A percentile compares a stretch with the other conserved stretches of the same genome.
These are phyloP conservation scores for Odocoileus virginianus DNA, from an alignment of 2,113 vertebrate species.

Conservation along the genomic window DNA sequence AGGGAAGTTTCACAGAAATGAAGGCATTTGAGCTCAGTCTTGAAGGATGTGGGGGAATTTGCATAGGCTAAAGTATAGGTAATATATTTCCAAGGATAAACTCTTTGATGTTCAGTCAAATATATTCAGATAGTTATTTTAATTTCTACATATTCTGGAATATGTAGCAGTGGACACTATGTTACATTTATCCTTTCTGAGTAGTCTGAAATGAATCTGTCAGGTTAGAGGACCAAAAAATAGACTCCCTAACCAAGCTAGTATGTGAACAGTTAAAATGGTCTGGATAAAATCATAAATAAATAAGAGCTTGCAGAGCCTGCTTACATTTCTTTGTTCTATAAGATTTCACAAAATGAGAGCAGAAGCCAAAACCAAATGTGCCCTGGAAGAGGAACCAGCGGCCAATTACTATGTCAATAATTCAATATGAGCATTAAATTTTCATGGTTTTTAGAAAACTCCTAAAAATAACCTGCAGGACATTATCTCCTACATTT, in stretches of 20 bases:
- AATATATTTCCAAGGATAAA: not conserved
- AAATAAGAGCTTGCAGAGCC: not conserved
- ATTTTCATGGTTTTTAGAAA: slow-evolving; percentile 18
- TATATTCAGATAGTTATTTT: not conserved
- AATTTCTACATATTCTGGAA: not conserved
- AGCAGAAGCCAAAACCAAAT: slow-evolving; percentile 38
- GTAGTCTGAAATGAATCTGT: not conserved
- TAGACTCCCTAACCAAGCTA: not conserved
- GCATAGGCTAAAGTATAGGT: not conserved
- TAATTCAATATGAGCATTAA: slow-evolving; percentile 47
- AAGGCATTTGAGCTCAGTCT: not conserved
- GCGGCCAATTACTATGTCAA: slow-evolving; percentile 9
- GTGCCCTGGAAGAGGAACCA: slow-evolving; percentile 22
- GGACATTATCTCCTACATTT: not conserved
- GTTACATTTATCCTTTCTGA: not conserved
- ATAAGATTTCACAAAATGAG: not conserved
- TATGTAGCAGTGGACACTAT: not conserved
- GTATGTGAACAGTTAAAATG: not conserved
- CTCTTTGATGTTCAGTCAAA: not conserved
- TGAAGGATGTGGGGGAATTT: not conserved
- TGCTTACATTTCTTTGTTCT: not conserved
- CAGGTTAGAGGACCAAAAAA: not conserved
- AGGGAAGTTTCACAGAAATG: not conserved
- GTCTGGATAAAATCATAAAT: not conserved
- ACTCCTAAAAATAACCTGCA: slow-evolving; percentile 8